phyloP scores from a whole-genome alignment of 2,888 invertebrate species.

The Cyaniris semiargus region DNA sequence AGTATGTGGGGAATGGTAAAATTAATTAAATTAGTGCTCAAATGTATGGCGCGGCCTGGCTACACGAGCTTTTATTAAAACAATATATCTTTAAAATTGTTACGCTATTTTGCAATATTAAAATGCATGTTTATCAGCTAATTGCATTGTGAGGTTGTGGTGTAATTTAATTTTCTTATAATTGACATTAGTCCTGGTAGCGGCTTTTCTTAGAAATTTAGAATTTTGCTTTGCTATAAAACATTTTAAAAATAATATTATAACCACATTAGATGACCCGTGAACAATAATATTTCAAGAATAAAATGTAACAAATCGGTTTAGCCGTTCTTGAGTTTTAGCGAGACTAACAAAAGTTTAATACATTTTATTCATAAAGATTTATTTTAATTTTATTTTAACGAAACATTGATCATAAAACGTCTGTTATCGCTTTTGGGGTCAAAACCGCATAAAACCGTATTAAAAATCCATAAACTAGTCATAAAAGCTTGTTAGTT shows the following conservation, averaged over 20 bases:
- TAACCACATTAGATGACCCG: too few species aligned
- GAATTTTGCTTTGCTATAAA: not conserved
- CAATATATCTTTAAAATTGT: slow-evolving; percentile 62
- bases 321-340: too few species aligned
- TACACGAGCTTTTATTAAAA: slow-evolving; percentile 64
- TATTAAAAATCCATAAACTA: not conserved
- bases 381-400: too few species aligned
- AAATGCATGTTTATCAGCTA: slow-evolving; percentile 30
- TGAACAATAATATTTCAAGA: too few species aligned
- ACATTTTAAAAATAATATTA: not conserved
- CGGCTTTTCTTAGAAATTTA: not conserved
- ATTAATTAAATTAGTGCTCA: slow-evolving; percentile 77
- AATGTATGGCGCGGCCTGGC: slow-evolving; percentile 55
- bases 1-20: slow-evolving; percentile 68
- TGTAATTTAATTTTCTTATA: slow-evolving; percentile 4
- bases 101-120: slow-evolving; percentile 37
- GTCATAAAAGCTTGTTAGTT: not conserved
- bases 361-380: too few species aligned
- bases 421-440: not conserved
- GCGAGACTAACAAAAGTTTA: too few species aligned
- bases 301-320: too few species aligned
- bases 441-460: not conserved
- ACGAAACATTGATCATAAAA: not conserved
- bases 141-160: slow-evolving; percentile 22
- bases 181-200: not conserved